Base-by-base conservation (phyloP, 2,797 vertebrate species). In the Onychomys arenicola region DNA sequence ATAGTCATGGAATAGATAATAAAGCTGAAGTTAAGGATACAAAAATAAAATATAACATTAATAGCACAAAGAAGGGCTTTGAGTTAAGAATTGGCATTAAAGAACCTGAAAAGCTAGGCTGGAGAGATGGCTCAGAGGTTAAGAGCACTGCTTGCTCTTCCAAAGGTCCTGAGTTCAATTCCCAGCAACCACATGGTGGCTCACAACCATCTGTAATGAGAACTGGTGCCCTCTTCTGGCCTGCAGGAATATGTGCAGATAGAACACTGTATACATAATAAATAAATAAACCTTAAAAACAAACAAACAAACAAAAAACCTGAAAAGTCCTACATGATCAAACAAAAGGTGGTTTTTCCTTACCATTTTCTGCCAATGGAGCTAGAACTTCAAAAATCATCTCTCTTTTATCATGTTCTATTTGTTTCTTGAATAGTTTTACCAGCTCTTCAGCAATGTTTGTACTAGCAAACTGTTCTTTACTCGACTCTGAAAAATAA, bases 341-440 rank as follows among this genome's bases (percentile, higher is more conserved):
- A 76, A 93, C 17, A 69, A 90, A 69, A 17, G 77, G 4, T 10
- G 89, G 57, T 86, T 87, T 89, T 85, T 89, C 91, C 98, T 99
- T 98, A 99, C 99, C 99, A n/a, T 99, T 99, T 98, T 99, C 99
- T 98, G 99, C 99, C 32, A 99, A 98, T 8, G 99, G 99, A 98
- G 99, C 99, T 98, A 99, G 98, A 97, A 99, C 99, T 98, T 99
- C 99, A 97, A 99, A 99, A 96, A 99, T 99, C 99, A 99, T 99
- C 97, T 99, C 99, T 98, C 99, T 99, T 98, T 99, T 99, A 98
- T 99, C 99, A 80, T 99, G 99, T 93, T 99, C 99, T 27, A 98
- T 98, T 98, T 99, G 99, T 97, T 99, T 99, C 98, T 99, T 99
- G 98, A 99, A 99, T 7, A 99, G 99, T 95, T 99, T 99, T 93